These are phyloP conservation scores for Poeciliopsis turneri DNA, from an alignment of 2,797 vertebrate species.

Conservation along the genomic window DNA sequence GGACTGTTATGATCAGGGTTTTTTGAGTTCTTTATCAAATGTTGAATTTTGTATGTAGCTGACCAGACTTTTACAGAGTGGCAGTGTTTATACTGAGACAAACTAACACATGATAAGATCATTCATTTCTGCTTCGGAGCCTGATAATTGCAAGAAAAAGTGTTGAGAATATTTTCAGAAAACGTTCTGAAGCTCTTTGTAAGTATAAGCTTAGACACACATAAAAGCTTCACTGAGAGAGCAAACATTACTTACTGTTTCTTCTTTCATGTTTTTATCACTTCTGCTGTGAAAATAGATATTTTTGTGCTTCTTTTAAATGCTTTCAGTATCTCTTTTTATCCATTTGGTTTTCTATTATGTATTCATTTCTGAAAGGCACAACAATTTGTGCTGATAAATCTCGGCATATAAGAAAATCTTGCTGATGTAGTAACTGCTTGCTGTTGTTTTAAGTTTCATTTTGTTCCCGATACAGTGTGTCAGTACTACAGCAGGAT, in stretches of 20 bases:
- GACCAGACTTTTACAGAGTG: neutral
- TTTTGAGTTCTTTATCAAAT: neutral
- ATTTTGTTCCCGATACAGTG: slow-evolving; percentile 36
- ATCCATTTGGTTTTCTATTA: neutral
- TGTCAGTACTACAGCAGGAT: slow-evolving; percentile 44
- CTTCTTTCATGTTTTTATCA: neutral
- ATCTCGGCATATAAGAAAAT: neutral
- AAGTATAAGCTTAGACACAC: neutral
- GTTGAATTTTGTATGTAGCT: neutral
- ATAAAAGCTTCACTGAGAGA: neutral
- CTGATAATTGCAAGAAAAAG: no score
- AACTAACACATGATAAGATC: neutral
- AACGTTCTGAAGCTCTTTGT: neutral
- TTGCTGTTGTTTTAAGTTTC: slow-evolving; percentile 20
- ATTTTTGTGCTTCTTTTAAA: neutral
- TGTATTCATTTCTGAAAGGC: neutral
- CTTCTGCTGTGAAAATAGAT: neutral
- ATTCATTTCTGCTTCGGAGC: neutral
- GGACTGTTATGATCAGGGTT: neutral
- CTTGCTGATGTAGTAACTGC: slow-evolving; percentile 1
- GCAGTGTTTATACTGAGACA: neutral
- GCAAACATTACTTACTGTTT: neutral
- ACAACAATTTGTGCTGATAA: neutral
- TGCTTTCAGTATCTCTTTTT: neutral
- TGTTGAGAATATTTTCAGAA: neutral